These are phyloP conservation scores for Trachelus tabidus DNA, from an alignment of 2,888 invertebrate genomes.

Conservation along the genomic window DNA sequence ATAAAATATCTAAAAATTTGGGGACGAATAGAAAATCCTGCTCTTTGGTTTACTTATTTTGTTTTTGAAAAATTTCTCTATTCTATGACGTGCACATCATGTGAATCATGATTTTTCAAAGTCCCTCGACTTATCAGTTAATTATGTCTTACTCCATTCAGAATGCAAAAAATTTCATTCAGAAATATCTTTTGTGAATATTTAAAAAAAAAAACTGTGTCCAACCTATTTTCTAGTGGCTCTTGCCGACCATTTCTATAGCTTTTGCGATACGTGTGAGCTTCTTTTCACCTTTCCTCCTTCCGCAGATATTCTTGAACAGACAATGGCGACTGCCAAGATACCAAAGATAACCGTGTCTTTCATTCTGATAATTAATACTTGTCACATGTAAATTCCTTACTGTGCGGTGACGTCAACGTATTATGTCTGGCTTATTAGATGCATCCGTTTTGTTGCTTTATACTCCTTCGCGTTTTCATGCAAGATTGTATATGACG, in stretches of 20 bases:
- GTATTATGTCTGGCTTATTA: background rate
- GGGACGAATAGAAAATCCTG: too few relatives aligned
- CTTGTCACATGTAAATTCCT: background rate
- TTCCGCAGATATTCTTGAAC: conserved; percentile 3
- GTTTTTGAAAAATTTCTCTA: background rate
- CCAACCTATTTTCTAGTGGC: conserved; percentile 1
- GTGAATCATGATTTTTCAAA: background rate
- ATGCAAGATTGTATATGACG: background rate
- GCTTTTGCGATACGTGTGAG: conserved; percentile 5
- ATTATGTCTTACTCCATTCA: background rate
- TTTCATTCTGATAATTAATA: background rate
- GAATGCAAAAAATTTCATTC: too few relatives aligned
- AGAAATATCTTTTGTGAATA: conserved; percentile 6
- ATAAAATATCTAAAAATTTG: too few relatives aligned
- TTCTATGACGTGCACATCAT: background rate
- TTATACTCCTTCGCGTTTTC: background rate
- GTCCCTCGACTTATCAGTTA: background rate
- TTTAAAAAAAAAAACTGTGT: conserved; percentile 2
- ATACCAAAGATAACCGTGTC: background rate
- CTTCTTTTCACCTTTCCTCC: background rate
- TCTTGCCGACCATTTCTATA: conserved; percentile 13
- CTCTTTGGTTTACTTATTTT: background rate
- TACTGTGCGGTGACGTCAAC: background rate
- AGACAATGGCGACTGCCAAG: conserved; percentile 6
- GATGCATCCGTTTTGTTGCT: background rate